Evolutionary conservation across 1,140 invertebrate genomes (phyloP).

Genomic region (Pachyrhynchus sulphureomaculatus): DNA sequence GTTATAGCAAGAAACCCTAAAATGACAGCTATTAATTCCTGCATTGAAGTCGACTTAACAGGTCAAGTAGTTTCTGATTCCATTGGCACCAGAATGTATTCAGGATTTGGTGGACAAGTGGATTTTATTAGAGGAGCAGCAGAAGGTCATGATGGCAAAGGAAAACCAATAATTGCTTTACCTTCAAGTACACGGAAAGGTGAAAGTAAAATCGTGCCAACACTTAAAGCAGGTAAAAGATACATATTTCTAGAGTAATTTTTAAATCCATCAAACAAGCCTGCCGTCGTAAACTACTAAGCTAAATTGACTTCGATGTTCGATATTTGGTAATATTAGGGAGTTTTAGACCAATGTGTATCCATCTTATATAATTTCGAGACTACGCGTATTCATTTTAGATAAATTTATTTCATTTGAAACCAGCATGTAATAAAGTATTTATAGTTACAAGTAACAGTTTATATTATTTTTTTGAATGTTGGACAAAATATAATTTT

Average conservation of each 20-base stretch:
- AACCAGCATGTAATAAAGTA: too few species aligned
- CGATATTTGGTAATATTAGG: too few species aligned
- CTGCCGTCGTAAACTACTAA: not conserved
- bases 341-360: too few species aligned
- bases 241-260: constrained; percentile 5
- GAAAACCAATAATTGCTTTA: constrained; percentile 93
- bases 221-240: constrained; percentile 73
- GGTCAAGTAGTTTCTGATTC: constrained; percentile 92
- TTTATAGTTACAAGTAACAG: too few species aligned
- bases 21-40: constrained; percentile 96
- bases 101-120: constrained; percentile 92
- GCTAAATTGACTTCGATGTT: not conserved
- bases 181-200: constrained; percentile 83
- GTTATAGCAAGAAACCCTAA: constrained; percentile 81
- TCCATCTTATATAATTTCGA: too few species aligned
- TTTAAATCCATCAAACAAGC: not conserved
- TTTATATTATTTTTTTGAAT: too few species aligned
- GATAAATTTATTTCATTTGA: too few species aligned
- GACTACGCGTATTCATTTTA: too few species aligned
- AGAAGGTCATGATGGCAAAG: constrained; percentile 81
- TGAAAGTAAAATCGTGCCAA: constrained; percentile 86
- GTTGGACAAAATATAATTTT: too few species aligned
- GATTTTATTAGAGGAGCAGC: constrained; percentile 95
- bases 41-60: constrained; percentile 94
- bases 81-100: constrained; percentile 89